Base-by-base conservation (phyloP, 2,113 vertebrate species). In the Catharus fuscescens region DNA sequence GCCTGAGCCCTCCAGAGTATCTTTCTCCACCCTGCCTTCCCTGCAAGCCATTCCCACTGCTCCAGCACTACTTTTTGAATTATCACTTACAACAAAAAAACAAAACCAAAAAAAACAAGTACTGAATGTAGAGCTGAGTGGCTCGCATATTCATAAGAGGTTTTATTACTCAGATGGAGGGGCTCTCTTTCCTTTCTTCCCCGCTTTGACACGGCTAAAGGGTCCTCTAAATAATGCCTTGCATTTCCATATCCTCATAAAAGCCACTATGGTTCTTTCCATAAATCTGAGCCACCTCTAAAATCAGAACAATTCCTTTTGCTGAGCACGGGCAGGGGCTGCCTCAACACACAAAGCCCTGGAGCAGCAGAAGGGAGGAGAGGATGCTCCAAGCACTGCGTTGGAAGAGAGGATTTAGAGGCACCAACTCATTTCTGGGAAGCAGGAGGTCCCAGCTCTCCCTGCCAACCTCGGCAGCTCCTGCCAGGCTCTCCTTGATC, bases 241-340 rank as follows among this genome's bases (percentile, higher is more conserved):
- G 60, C 77, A 60, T 85, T 64, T 78, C 92, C 84, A 78, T 67
- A 73, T 29, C 90, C 95, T 94, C 84, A 82, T 72, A 84, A 96
- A 88, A 90, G 47, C 71, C 59, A 64, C 34, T 28, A 45, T 8
- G 0, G 62, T 38, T 44, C 67, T 73, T 48, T 29, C 59, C 32
- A 66, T 36, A 88, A 94, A 96, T 94, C 54, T 44, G 16, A 93
- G 86, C 78, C 81, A 72, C 23, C 86, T 93, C 84, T 6, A 7
- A 88, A 80, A 87, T 17, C 48, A 56, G 70, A 93, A 56, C 9
- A 5, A 82, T 26, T 86, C 84, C 85, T 90, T 72, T 88, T 52
- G 66, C 86, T 80, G 56, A 9, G 38, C 8, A 2, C 2, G 0
- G 62, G 53, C 91, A 67, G 60, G 36, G n/a, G 52, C 44, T 81